Conservation (phyloP, 2,888 invertebrate species). For the Boloria selene region DNA sequence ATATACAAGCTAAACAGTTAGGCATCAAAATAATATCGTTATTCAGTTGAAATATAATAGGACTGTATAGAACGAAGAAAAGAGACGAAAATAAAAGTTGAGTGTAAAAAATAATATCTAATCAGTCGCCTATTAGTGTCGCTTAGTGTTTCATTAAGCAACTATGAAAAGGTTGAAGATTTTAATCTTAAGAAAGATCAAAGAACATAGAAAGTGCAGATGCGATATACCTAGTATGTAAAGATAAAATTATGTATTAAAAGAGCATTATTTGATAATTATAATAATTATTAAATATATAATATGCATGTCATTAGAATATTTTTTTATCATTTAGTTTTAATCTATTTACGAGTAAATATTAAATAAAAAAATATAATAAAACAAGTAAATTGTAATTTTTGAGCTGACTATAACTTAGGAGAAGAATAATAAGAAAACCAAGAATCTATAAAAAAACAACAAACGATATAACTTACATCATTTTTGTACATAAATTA, state of each 20-base stretch:
- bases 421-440: not conserved
- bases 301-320: too few relatives aligned
- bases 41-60: too few relatives aligned
- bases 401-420: not conserved
- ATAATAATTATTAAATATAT: too few relatives aligned
- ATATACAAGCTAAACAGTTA: too few relatives aligned
- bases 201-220: constrained; percentile 20
- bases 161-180: constrained; percentile 36
- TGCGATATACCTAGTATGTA: not conserved
- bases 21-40: too few relatives aligned
- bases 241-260: too few relatives aligned
- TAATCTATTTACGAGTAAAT: too few relatives aligned
- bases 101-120: constrained; percentile 13
- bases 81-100: not conserved
- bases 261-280: too few relatives aligned
- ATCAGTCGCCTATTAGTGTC: constrained; percentile 16
- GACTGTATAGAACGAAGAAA: too few relatives aligned
- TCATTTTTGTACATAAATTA: constrained; percentile 24
- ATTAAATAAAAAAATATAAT: too few relatives aligned
- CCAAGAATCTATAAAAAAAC: not conserved
- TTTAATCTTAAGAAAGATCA: constrained; percentile 40
- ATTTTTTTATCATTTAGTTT: too few relatives aligned
- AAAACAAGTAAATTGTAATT: too few relatives aligned
- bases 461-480: not conserved
- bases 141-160: constrained; percentile 30